These are phyloP conservation scores for Equus przewalskii DNA, from an alignment of 2,113 vertebrate species.

Conservation along the genomic window DNA sequence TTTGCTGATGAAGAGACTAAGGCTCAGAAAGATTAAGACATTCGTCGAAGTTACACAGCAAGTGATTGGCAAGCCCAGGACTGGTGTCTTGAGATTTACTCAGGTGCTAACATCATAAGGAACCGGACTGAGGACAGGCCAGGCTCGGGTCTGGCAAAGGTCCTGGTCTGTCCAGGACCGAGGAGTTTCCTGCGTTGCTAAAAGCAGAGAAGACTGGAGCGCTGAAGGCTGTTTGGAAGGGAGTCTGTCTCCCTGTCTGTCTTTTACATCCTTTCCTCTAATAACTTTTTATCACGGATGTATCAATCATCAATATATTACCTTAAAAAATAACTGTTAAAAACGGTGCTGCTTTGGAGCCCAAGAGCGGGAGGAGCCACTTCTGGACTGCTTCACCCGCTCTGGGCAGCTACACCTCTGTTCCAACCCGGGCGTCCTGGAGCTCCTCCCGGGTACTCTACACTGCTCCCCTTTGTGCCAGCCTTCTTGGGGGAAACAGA, in stretches of 20 bases:
- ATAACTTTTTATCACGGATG: background rate
- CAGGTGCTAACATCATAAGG: background rate
- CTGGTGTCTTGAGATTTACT: background rate
- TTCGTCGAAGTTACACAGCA: background rate
- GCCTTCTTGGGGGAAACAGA: slow-evolving; percentile 32
- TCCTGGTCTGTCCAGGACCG: background rate
- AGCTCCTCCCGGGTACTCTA: accelerated
- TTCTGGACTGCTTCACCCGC: too few species aligned
- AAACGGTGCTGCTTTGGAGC: background rate
- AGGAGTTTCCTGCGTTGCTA: background rate
- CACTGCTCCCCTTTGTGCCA: too few species aligned
- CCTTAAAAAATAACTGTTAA: background rate
- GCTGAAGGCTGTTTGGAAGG: background rate
- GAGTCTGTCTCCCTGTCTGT: background rate
- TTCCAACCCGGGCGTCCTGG: background rate
- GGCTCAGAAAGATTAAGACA: background rate
- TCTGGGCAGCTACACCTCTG: background rate
- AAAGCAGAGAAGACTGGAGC: background rate
- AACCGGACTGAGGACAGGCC: background rate
- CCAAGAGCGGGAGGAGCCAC: background rate
- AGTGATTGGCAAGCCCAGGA: background rate
- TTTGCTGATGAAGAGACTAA: background rate
- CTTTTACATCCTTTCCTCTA: background rate
- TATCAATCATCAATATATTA: background rate
- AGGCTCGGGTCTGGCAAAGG: background rate